Conservation (phyloP, 2,113 vertebrate species). For the Neofelis nebulosa region DNA sequence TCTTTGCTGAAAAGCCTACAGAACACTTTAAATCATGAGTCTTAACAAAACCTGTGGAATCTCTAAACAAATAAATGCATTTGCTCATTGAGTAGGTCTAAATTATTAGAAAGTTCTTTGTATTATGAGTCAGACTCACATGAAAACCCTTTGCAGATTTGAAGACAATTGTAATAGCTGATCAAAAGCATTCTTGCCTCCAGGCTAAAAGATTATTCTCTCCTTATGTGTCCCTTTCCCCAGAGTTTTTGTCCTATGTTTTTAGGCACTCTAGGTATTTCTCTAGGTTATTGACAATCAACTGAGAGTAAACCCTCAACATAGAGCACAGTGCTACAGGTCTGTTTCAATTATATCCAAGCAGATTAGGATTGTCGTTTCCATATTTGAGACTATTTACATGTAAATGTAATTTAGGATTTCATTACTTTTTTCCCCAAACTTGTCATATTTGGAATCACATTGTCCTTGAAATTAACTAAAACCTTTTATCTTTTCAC, state of each 20-base stretch:
- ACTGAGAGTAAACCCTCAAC: not conserved
- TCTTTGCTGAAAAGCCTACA: conserved; percentile 21
- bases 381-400: not conserved
- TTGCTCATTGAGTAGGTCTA: not conserved
- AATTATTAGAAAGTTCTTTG: not conserved
- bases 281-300: not conserved
- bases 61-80: not conserved
- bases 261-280: not conserved
- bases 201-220: not conserved
- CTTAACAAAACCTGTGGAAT: not conserved
- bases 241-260: not conserved
- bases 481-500: not conserved
- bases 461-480: not conserved
- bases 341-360: not conserved
- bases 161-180: not conserved
- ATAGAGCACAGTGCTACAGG: not conserved
- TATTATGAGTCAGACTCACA: not conserved
- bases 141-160: conserved; percentile 8
- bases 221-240: not conserved
- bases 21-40: conserved; percentile 4
- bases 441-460: not conserved
- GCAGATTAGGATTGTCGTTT: not conserved
- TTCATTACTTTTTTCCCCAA: not conserved
- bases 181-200: not conserved
- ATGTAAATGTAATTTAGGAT: conserved; percentile 3